phyloP scores from a whole-genome alignment of 2,888 invertebrate species.

The Craniophora ligustri region DNA sequence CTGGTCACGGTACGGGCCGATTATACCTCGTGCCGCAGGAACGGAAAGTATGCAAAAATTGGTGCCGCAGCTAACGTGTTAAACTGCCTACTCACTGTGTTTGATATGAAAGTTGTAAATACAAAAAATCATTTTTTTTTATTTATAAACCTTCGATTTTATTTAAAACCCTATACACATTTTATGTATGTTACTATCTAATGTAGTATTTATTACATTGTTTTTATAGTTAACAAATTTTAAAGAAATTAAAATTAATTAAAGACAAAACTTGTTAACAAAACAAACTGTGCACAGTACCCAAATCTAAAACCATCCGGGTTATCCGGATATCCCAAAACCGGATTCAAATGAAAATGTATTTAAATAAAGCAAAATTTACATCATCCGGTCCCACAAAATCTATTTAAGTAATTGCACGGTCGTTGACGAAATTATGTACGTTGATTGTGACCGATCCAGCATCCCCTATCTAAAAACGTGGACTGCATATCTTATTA shows the following conservation, averaged over 20 bases:
- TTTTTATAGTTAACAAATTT: too few species aligned
- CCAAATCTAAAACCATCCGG: not conserved
- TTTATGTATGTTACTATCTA: too few species aligned
- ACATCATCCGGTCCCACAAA: slow-evolving; percentile 35
- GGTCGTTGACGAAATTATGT: slow-evolving; percentile 54
- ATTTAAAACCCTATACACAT: too few species aligned
- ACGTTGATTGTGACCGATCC: slow-evolving; percentile 49
- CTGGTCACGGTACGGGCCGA: too few species aligned
- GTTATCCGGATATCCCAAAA: slow-evolving; percentile 18
- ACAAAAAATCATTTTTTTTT: too few species aligned
- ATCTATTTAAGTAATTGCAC: slow-evolving; percentile 56
- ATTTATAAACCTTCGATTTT: too few species aligned
- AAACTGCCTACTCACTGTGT: too few species aligned
- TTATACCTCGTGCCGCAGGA: too few species aligned
- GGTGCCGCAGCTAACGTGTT: too few species aligned
- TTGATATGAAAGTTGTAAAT: too few species aligned
- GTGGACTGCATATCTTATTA: slow-evolving; percentile 49
- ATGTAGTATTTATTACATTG: too few species aligned
- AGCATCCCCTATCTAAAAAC: slow-evolving; percentile 35
- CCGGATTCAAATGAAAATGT: slow-evolving; percentile 34
- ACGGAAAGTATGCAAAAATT: too few species aligned
- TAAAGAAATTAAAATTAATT: not conserved
- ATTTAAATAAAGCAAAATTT: slow-evolving; percentile 47
- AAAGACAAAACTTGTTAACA: not conserved
- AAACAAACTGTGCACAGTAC: not conserved